A percentile compares a stretch with the other conserved stretches of the same genome.
Evolutionary conservation across 2,797 vertebrate species (phyloP).

Genomic region (Hybognathus amarus): DNA sequence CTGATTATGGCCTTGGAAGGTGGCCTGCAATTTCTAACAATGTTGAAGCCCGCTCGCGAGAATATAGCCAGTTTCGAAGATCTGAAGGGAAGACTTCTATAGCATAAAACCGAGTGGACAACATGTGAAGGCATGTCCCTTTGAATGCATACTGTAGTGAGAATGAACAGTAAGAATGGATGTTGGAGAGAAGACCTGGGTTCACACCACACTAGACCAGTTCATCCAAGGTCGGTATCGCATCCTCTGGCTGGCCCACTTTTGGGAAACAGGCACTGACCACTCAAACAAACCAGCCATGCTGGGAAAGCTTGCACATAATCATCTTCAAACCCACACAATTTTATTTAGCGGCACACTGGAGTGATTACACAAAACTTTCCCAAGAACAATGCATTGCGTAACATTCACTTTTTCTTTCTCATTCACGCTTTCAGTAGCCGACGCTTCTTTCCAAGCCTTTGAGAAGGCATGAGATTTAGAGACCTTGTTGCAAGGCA

Average conservation of each 20-base stretch:
- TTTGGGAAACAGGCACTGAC: constrained; percentile 12
- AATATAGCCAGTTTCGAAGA: constrained; percentile 67
- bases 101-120: constrained; percentile 14
- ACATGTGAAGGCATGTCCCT: constrained; percentile 1
- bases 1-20: constrained; percentile 68
- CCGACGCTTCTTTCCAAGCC: constrained; percentile 17
- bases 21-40: constrained; percentile 64
- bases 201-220: constrained; percentile 3
- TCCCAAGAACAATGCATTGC: constrained; percentile 63
- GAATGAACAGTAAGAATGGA: neutral
- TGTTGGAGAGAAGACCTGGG: constrained; percentile 50
- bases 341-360: constrained; percentile 54
- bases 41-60: constrained; percentile 47
- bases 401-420: constrained; percentile 63
- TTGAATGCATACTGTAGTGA: neutral
- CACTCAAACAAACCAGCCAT: constrained; percentile 48
- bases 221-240: constrained; percentile 44
- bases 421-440: constrained; percentile 52
- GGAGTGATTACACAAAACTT: constrained; percentile 44
- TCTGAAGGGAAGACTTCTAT: constrained; percentile 21
- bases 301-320: constrained; percentile 48
- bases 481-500: constrained; percentile 10
- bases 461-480: constrained; percentile 44
- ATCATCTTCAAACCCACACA: constrained; percentile 46
- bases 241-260: neutral